Conservation (phyloP, 2,113 vertebrate genomes). For the Elachura formosa region DNA sequence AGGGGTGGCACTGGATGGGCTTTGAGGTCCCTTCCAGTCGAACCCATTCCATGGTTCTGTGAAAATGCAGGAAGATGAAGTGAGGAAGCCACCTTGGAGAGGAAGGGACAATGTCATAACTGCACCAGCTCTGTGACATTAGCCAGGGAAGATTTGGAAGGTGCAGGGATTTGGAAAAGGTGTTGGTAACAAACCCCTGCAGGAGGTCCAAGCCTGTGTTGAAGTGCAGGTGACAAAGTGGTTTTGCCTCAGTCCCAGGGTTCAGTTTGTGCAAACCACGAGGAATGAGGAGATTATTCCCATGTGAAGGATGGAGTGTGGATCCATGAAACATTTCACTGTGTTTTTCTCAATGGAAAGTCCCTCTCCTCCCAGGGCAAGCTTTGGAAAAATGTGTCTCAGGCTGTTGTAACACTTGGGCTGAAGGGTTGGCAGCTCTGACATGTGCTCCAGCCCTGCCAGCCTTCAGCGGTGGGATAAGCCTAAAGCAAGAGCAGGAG, state of each 20-base stretch:
- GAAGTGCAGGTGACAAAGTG: background rate
- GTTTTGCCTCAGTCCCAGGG: background rate
- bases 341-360: background rate
- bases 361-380: background rate
- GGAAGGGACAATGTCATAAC: accelerated
- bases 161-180: background rate
- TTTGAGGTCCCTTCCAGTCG: background rate
- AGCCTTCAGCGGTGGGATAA: background rate
- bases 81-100: background rate
- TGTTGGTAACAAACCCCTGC: background rate
- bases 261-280: background rate
- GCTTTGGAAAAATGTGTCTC: background rate
- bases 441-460: background rate
- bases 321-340: background rate
- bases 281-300: background rate
- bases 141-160: background rate
- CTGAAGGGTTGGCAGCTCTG: background rate
- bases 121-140: background rate
- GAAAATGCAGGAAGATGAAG: background rate
- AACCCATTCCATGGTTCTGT: background rate
- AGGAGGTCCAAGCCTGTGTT: background rate
- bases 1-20: accelerated
- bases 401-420: background rate
- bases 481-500: background rate
- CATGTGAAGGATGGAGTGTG: background rate